Percentiles rank a stretch among this genome's conserved stretches.
Conservation (phyloP, 2,797 vertebrate genomes). For the Okamejei kenojei region DNA sequence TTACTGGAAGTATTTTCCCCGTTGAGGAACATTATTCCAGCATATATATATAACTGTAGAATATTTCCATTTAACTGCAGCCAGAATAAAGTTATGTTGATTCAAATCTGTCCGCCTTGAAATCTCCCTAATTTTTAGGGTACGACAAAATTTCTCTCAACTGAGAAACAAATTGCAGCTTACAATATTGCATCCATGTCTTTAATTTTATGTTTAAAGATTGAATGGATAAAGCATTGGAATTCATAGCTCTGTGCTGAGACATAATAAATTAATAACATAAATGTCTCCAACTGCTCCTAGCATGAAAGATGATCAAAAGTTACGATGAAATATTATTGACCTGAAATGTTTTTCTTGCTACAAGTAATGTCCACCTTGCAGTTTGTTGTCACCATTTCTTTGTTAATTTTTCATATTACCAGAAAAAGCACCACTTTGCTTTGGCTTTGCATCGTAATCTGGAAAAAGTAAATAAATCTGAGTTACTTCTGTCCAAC, state of each 20-base stretch:
- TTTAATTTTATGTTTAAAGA: not conserved
- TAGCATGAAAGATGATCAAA: not conserved
- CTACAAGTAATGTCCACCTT: not conserved
- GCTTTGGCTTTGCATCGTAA: not conserved
- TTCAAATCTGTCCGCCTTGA: not conserved
- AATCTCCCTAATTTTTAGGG: no score
- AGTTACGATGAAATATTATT: not conserved
- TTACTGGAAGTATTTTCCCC: not conserved
- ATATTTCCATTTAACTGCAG: not conserved
- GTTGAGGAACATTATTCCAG: not conserved
- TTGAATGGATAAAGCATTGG: not conserved
- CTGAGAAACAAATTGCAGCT: not conserved
- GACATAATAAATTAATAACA: not conserved
- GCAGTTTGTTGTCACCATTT: not conserved
- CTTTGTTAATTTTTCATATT: not conserved
- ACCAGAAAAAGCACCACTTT: not conserved
- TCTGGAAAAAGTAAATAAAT: not conserved
- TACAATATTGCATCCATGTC: not conserved
- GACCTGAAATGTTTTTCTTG: not conserved
- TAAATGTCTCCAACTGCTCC: not conserved
- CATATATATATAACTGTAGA: not conserved
- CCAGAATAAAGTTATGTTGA: not conserved
- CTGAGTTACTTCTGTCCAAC: no score
- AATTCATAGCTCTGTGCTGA: not conserved
- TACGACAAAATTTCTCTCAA: not conserved